Percentiles rank a stretch among this genome's conserved stretches.
phyloP scores from a whole-genome alignment of 1,140 invertebrate species.

The Plutomurus gul region DNA sequence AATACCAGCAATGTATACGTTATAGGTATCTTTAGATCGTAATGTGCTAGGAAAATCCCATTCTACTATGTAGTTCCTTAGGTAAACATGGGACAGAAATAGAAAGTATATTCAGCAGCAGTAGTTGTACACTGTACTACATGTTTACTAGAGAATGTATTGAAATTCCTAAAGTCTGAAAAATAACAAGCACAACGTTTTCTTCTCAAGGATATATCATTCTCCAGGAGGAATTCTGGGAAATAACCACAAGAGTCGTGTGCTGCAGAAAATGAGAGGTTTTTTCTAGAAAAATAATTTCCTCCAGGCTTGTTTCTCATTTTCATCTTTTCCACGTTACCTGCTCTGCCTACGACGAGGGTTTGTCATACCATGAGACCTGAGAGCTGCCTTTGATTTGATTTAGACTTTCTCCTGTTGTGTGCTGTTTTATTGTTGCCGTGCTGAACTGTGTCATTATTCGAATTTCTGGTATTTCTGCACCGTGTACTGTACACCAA shows the following conservation, averaged over 20 bases:
- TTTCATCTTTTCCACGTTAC: constrained; percentile 6
- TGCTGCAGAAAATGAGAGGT: not conserved
- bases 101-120: too few relatives aligned
- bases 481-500: not conserved
- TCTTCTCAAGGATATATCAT: not conserved
- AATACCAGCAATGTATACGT: not conserved
- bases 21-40: too few relatives aligned
- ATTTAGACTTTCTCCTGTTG: constrained; percentile 18
- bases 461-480: not conserved
- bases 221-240: not conserved
- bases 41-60: too few relatives aligned
- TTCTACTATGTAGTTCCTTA: too few relatives aligned
- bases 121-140: too few relatives aligned
- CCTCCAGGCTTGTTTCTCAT: not conserved
- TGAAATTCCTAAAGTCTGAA: too few relatives aligned
- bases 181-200: too few relatives aligned
- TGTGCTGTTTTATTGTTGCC: constrained; percentile 1
- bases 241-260: not conserved
- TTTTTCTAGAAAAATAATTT: constrained; percentile 8
- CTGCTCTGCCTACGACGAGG: not conserved
- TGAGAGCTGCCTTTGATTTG: constrained; percentile 16
- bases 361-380: too few relatives aligned
- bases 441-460: constrained; percentile 1
- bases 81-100: too few relatives aligned
- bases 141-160: too few relatives aligned